Conservation (phyloP, 2,888 invertebrate species). For the Copidosoma aretas region DNA sequence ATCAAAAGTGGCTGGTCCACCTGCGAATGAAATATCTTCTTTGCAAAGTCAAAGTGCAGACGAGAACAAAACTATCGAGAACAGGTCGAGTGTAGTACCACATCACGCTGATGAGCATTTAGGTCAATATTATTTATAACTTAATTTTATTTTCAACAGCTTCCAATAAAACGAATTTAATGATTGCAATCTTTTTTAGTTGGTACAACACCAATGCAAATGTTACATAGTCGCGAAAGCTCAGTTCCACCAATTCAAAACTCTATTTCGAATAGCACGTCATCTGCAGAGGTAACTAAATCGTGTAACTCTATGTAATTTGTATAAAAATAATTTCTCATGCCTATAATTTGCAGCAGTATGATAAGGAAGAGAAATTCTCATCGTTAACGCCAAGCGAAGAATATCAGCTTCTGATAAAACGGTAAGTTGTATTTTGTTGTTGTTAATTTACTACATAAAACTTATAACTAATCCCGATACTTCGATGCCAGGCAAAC, state of each 20-base stretch:
- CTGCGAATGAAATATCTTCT: slow-evolving; percentile 44
- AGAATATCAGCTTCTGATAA: slow-evolving; percentile 60
- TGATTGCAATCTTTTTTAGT: slow-evolving; percentile 10
- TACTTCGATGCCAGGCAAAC: slow-evolving; percentile 56
- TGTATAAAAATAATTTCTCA: neutral
- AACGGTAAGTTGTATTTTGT: slow-evolving; percentile 50
- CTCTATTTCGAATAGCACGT: slow-evolving; percentile 40
- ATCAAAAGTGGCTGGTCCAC: slow-evolving; percentile 60
- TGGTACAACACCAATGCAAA: slow-evolving; percentile 45
- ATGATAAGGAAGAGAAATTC: slow-evolving; percentile 56
- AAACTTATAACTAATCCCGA: neutral
- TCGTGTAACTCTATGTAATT: neutral
- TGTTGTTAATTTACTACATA: neutral
- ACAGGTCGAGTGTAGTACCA: slow-evolving; percentile 1
- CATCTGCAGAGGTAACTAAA: slow-evolving; percentile 49
- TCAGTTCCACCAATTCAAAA: slow-evolving; percentile 54
- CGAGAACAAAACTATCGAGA: slow-evolving; percentile 33
- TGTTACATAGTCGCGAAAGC: slow-evolving; percentile 56
- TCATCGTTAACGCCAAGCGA: slow-evolving; percentile 58
- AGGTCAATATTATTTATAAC: slow-evolving; percentile 22
- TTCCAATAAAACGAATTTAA: neutral
- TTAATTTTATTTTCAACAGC: too few relatives aligned
- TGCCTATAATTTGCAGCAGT: slow-evolving; percentile 37
- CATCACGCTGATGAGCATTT: slow-evolving; percentile 37
- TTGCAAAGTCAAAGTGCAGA: slow-evolving; percentile 44